phyloP scores from a whole-genome alignment of 2,888 invertebrate genomes.

The Tridacna gigas region DNA sequence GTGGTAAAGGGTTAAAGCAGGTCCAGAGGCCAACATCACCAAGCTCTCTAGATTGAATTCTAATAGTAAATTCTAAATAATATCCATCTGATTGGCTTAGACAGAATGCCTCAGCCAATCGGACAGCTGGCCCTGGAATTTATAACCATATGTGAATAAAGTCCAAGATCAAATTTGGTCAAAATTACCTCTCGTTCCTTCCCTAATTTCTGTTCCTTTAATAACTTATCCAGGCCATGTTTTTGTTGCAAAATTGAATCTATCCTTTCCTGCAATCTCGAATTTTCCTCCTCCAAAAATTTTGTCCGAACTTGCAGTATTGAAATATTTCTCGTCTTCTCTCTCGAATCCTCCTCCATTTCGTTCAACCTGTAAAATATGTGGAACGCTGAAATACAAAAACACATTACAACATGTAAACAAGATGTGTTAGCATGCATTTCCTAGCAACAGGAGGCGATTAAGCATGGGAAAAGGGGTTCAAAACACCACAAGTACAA shows the following conservation, averaged over 20 bases:
- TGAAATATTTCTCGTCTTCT: constrained; percentile 77
- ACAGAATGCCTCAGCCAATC: neutral
- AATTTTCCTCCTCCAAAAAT: constrained; percentile 82
- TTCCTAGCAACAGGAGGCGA: constrained; percentile 3
- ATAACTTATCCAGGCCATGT: constrained; percentile 77
- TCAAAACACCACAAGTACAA: too few relatives aligned
- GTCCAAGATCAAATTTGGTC: neutral
- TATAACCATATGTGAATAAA: neutral
- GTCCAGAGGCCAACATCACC: too few relatives aligned
- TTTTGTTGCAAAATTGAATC: constrained; percentile 79
- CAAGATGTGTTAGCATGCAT: constrained; percentile 57
- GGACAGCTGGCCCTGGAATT: neutral
- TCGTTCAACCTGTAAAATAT: constrained; percentile 81
- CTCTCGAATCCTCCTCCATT: constrained; percentile 78
- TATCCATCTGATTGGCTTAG: neutral
- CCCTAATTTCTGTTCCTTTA: constrained; percentile 78
- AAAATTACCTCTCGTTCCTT: constrained; percentile 75
- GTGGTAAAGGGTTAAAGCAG: too few relatives aligned
- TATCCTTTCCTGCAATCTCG: constrained; percentile 77
- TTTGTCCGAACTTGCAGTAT: constrained; percentile 78
- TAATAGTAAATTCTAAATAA: too few relatives aligned
- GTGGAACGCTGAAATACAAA: constrained; percentile 67
- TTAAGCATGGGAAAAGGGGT: too few relatives aligned
- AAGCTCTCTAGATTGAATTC: too few relatives aligned
- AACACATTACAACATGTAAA: constrained; percentile 47